Base-by-base conservation (phyloP, 2,888 invertebrate genomes). In the Drosophila siamana region DNA sequence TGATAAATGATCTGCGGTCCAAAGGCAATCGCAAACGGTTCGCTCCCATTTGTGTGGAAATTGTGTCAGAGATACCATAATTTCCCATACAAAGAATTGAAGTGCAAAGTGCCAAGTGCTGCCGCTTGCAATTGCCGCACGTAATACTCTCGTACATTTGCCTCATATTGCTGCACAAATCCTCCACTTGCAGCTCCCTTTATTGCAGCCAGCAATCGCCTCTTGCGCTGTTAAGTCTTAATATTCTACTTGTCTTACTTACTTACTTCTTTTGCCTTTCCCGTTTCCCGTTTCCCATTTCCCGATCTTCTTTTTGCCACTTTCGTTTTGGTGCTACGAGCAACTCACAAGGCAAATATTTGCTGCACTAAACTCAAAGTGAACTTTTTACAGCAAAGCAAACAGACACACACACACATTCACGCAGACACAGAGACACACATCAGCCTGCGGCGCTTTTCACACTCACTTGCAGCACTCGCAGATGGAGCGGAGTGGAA, bases 341-440 rank as follows among this genome's bases (percentile, higher is more conserved):
- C 57, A 38, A 38, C 52, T 15, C 55, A 38, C 56, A 48, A 50
- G 55, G 83, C 82, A 86, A 83, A 81, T 84, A 83, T 84, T 83
- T 84, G 81, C 77, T 26, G 30, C 52, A 46, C 69, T 52, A 44
- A 69, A 51, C 74, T 74, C 64, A 36, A 71, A 71, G 57, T 48
- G 75, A 87, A 84, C 75, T 79, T 82, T 85, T 73, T 68, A 56
- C 75, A 65, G 56, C 51, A 51, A 22, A 30, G 38, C 50, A 51
- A 36, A 40, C 11, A 54, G 11, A 36, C 16, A 40, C n/a, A 57
- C 15, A 50, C 11, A 33, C 11, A 13, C 1, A 16, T 5, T 48
- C 13, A 44, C 13, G 26, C 9, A 44, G 11, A 41, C 19, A 19
- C 11, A n/a, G n/a, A n/a, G n/a, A 19, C 26, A 26, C 9, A 9